Evolutionary conservation across 92 coral and sea anemone genomes (phyloP).

Genomic region (Porites rus): DNA sequence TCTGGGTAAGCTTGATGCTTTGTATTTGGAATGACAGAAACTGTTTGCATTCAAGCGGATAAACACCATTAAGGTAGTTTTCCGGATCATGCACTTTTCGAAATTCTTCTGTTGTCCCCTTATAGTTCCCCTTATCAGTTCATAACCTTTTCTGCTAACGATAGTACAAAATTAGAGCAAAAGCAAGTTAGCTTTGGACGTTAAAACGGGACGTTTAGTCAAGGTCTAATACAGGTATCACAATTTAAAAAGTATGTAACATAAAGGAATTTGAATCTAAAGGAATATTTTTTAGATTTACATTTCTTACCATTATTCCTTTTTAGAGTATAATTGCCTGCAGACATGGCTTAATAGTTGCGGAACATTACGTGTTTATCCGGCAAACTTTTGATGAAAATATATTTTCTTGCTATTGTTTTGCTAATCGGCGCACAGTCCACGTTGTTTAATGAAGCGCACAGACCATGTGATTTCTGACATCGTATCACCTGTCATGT

Average conservation of each 20-base stretch:
- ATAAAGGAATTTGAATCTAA: neutral
- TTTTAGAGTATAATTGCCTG: no score
- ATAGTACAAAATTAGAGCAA: neutral
- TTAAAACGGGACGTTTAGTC: neutral
- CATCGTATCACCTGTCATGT: constrained; percentile 17
- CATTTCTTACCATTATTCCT: neutral
- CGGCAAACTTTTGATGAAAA: neutral
- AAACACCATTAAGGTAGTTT: no score
- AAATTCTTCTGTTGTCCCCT: no score
- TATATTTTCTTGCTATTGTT: neutral
- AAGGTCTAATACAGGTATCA: neutral
- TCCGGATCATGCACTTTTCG: no score
- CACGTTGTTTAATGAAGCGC: neutral
- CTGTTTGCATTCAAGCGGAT: no score
- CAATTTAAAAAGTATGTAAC: neutral
- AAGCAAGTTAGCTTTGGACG: neutral
- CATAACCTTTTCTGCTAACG: no score
- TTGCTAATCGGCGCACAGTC: neutral
- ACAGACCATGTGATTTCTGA: constrained; percentile 8
- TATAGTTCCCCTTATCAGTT: no score
- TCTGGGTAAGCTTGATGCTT: no score
- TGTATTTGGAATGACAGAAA: no score
- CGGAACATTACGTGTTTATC: no score
- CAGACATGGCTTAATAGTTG: neutral
- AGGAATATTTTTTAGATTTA: neutral